phyloP scores from a whole-genome alignment of 2,888 invertebrate genomes.

The Colostygia pectinataria region DNA sequence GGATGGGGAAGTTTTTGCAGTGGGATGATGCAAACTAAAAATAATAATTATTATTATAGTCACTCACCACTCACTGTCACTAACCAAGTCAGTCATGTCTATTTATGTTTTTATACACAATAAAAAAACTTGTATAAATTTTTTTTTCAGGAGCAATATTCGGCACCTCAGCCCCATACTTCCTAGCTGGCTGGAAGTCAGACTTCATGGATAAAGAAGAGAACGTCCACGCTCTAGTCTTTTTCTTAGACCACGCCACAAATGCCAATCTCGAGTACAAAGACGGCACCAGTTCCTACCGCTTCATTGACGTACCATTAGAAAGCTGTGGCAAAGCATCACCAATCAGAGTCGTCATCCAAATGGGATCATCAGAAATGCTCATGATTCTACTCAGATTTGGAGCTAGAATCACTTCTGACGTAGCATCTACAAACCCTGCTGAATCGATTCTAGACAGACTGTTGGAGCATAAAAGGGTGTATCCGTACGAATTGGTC shows the following conservation, averaged over 20 bases:
- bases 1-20: too few relatives aligned
- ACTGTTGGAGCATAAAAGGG: slow-evolving; percentile 84
- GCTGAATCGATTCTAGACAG: slow-evolving; percentile 86
- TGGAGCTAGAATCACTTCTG: slow-evolving; percentile 84
- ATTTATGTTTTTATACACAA: too few relatives aligned
- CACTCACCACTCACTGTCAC: too few relatives aligned
- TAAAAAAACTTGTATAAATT: too few relatives aligned
- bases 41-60: too few relatives aligned
- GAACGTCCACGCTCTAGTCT: slow-evolving; percentile 89
- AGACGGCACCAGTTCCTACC: slow-evolving; percentile 58
- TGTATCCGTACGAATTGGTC: slow-evolving; percentile 87
- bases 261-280: slow-evolving; percentile 84
- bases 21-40: too few relatives aligned
- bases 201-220: slow-evolving; percentile 91
- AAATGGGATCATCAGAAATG: slow-evolving; percentile 89
- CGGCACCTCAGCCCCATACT: slow-evolving; percentile 90
- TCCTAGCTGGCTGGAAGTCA: slow-evolving; percentile 93
- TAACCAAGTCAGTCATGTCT: too few relatives aligned
- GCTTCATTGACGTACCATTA: slow-evolving; percentile 91
- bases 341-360: slow-evolving; percentile 88
- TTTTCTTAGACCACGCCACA: slow-evolving; percentile 90
- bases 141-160: slow-evolving; percentile 89
- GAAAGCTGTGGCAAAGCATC: slow-evolving; percentile 90
- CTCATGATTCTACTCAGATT: slow-evolving; percentile 88
- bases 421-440: slow-evolving; percentile 83